Evolutionary conservation across 2,113 vertebrate species (phyloP).

Genomic region (Notarius lentiginosus): DNA sequence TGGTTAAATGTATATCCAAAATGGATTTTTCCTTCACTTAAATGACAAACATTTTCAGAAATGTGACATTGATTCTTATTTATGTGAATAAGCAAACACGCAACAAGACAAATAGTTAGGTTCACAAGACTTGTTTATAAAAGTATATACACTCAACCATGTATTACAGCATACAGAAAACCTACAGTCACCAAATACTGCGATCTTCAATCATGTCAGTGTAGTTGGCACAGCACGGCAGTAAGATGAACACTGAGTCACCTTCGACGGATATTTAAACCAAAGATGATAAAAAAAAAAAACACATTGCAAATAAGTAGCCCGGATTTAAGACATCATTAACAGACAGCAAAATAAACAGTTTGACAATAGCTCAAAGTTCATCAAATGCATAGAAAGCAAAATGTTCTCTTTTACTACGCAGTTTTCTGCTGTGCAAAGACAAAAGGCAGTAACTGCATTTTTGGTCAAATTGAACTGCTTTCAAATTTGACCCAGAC

Average conservation of each 20-base stretch:
- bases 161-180: neutral
- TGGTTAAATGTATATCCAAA: neutral
- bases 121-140: constrained; percentile 3
- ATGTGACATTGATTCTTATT: neutral
- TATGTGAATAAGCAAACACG: neutral
- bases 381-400: neutral
- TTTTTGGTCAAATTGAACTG: no score
- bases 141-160: neutral
- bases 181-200: neutral
- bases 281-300: neutral
- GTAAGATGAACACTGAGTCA: neutral
- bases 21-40: neutral
- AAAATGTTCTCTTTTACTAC: neutral
- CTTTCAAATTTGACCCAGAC: no score
- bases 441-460: no score
- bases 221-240: neutral
- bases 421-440: no score
- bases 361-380: neutral
- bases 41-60: neutral
- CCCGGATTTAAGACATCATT: neutral
- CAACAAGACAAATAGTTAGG: neutral
- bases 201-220: neutral
- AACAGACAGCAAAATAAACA: neutral
- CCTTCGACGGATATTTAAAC: neutral
- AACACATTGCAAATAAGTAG: neutral